Percentiles rank a stretch among this genome's conserved stretches.
Evolutionary conservation across 2,888 invertebrate species (phyloP).

Genomic region (Bombylius major): DNA sequence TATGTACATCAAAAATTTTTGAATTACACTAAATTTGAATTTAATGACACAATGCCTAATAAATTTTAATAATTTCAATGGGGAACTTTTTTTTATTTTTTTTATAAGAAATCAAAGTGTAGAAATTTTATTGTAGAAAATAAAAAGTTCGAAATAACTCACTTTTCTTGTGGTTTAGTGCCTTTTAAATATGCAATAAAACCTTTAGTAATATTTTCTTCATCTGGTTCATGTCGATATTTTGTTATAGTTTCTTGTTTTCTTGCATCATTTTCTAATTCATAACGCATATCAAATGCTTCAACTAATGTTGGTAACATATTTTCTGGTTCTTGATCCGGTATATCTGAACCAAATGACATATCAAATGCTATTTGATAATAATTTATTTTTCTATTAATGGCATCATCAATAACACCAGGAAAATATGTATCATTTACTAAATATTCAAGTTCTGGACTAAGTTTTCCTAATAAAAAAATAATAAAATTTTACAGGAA

Average conservation of each 20-base stretch:
- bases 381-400: constrained; percentile 10
- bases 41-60: too few relatives aligned
- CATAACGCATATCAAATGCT: constrained; percentile 9
- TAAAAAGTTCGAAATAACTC: too few relatives aligned
- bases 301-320: constrained; percentile 8
- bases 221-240: too few relatives aligned
- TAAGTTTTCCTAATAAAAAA: not conserved
- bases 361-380: constrained; percentile 7
- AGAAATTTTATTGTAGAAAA: too few relatives aligned
- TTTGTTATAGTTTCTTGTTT: not conserved
- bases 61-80: too few relatives aligned
- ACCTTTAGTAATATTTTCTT: too few relatives aligned
- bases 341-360: not conserved
- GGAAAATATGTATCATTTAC: constrained; percentile 11
- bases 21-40: too few relatives aligned
- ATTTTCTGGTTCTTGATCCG: not conserved
- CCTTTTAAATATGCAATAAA: too few relatives aligned
- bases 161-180: too few relatives aligned
- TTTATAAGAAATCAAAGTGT: too few relatives aligned
- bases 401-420: constrained; percentile 10
- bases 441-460: not conserved
- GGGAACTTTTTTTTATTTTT: too few relatives aligned
- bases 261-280: constrained; percentile 2
- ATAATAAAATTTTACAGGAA: not conserved
- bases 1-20: too few relatives aligned